A percentile compares a stretch with the other conserved stretches of the same genome.
These are phyloP conservation scores for Paedocypris sp. DNA, from an alignment of 2,113 vertebrate species.

Conservation along the genomic window DNA sequence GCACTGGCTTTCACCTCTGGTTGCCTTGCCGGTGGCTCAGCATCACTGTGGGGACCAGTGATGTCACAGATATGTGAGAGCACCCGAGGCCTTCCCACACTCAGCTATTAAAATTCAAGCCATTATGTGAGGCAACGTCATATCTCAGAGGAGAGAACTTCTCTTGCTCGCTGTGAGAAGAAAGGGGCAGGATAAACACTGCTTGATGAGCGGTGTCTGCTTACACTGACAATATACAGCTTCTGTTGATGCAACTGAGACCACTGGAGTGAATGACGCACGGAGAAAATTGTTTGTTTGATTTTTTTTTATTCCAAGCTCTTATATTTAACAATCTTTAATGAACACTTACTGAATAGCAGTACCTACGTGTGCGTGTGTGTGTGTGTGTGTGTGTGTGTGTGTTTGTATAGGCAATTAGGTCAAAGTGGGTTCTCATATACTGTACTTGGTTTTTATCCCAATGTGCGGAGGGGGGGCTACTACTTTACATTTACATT, in stretches of 20 bases:
- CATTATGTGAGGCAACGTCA: background rate
- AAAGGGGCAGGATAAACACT: background rate
- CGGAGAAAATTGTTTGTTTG: background rate
- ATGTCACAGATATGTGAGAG: background rate
- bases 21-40: background rate
- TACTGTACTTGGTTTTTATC: no score
- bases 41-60: background rate
- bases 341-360: no score
- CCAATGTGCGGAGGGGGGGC: no score
- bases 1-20: background rate
- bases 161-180: background rate
- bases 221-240: background rate
- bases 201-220: background rate
- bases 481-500: no score
- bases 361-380: no score
- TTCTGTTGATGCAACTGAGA: background rate
- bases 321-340: no score
- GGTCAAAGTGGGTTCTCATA: no score
- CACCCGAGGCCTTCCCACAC: slow-evolving; percentile 1
- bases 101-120: background rate
- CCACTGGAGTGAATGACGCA: background rate
- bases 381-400: no score
- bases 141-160: slow-evolving; percentile 2
- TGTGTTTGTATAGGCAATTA: no score
- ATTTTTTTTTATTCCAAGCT: background rate